phyloP scores from a whole-genome alignment of 2,113 vertebrate genomes.

The Odobenus rosmarus region DNA sequence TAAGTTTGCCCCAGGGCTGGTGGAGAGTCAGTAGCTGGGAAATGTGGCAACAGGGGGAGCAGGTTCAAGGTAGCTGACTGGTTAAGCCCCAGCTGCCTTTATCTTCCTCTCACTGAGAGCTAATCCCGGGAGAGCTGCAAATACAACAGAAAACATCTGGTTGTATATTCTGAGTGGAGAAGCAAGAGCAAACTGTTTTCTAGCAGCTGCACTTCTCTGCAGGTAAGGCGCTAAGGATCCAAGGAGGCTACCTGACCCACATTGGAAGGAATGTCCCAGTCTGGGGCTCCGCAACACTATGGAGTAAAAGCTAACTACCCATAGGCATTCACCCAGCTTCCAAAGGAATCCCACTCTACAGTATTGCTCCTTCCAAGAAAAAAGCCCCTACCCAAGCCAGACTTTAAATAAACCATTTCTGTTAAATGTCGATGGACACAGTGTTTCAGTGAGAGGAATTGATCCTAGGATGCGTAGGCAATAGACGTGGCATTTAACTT shows the following conservation, averaged over 20 bases:
- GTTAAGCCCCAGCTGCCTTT: constrained; percentile 75
- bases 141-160: constrained; percentile 79
- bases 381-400: not conserved
- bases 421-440: not conserved
- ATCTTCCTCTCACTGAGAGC: constrained; percentile 66
- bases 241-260: not conserved
- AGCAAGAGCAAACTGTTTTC: constrained; percentile 33
- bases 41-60: not conserved
- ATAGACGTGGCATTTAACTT: not conserved
- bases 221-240: constrained; percentile 55
- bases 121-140: constrained; percentile 69
- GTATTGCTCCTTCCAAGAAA: not conserved
- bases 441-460: not conserved
- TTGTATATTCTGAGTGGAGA: constrained; percentile 37
- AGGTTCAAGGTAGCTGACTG: constrained; percentile 62
- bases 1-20: not conserved
- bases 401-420: not conserved
- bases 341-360: not conserved
- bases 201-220: constrained; percentile 67
- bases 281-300: not conserved
- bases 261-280: not conserved
- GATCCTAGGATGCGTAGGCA: not conserved
- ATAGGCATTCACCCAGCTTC: not conserved
- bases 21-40: not conserved
- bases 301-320: not conserved